These are phyloP conservation scores for Origma solitaria DNA, from an alignment of 2,113 vertebrate species.

Conservation along the genomic window DNA sequence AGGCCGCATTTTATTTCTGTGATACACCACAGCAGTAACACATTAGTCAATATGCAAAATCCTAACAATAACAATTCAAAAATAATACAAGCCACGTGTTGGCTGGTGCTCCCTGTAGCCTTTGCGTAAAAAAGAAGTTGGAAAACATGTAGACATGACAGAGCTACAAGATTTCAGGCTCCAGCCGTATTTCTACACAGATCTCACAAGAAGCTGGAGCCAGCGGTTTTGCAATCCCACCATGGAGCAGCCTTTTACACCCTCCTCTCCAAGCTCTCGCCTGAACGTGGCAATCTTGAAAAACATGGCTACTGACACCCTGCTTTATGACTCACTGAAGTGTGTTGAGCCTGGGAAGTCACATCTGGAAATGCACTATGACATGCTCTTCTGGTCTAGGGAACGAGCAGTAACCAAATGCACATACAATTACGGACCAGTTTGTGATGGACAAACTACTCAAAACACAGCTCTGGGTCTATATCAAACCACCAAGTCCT, in stretches of 20 bases:
- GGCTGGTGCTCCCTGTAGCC: neutral
- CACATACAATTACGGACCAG: neutral
- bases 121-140: neutral
- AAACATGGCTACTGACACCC: neutral
- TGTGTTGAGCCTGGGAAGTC: neutral
- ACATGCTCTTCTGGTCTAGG: neutral
- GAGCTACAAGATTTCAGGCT: neutral
- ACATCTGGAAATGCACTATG: neutral
- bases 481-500: neutral
- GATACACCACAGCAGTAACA: neutral
- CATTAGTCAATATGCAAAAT: neutral
- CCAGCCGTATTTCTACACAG: neutral
- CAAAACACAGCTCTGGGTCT: neutral
- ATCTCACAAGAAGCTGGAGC: fast-evolving
- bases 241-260: neutral
- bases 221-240: neutral
- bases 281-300: neutral
- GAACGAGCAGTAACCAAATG: neutral
- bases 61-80: neutral
- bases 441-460: neutral
- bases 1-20: neutral
- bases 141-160: neutral
- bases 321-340: neutral
- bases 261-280: neutral
- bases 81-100: neutral